phyloP scores from a whole-genome alignment of 1,140 invertebrate genomes.

The Nomia melanderi region DNA sequence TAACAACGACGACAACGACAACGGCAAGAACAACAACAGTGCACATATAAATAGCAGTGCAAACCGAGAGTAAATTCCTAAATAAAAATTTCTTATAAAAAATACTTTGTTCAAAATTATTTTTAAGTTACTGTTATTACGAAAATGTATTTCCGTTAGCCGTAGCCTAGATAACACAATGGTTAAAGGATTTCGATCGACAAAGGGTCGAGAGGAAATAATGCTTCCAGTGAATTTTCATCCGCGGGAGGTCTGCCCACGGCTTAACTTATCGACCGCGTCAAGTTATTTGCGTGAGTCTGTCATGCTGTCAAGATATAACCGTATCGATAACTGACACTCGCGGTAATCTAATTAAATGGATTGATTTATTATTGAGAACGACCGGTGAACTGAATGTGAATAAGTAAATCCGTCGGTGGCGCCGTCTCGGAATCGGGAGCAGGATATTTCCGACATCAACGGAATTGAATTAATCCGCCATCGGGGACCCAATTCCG shows the following conservation, averaged over 20 bases:
- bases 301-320: constrained; percentile 32
- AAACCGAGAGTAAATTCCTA: too few relatives aligned
- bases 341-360: constrained; percentile 32
- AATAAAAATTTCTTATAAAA: too few relatives aligned
- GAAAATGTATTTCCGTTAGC: neutral
- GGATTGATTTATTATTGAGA: constrained; percentile 40
- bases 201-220: neutral
- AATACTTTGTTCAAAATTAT: too few relatives aligned
- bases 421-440: constrained; percentile 12
- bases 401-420: constrained; percentile 12
- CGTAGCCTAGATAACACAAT: too few relatives aligned
- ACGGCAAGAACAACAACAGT: too few relatives aligned
- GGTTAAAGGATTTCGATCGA: too few relatives aligned
- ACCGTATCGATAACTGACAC: constrained; percentile 23
- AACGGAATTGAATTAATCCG: constrained; percentile 13
- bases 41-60: too few relatives aligned
- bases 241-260: neutral
- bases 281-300: constrained; percentile 28
- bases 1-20: too few relatives aligned
- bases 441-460: constrained; percentile 32
- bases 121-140: too few relatives aligned
- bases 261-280: constrained; percentile 12
- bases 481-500: neutral
- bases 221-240: neutral
- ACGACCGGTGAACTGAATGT: neutral